Conservation (phyloP, 2,113 vertebrate species). For the Cervus canadensis region DNA sequence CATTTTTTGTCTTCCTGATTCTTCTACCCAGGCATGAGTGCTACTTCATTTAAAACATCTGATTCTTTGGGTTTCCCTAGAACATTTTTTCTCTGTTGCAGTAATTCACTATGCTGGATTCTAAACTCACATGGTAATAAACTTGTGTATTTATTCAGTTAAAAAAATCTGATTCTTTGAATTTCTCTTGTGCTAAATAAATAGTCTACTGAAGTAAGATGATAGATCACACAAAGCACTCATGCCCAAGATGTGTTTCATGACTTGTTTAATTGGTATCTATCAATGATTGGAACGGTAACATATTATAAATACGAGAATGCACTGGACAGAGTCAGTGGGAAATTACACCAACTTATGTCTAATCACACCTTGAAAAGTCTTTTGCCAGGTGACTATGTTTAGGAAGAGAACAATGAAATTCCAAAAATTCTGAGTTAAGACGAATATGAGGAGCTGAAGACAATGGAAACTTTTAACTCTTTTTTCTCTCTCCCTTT, state of each 20-base stretch:
- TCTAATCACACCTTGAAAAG: background rate
- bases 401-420: background rate
- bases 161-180: background rate
- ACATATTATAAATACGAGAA: background rate
- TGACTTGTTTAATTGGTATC: background rate
- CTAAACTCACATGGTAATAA: background rate
- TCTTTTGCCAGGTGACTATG: background rate
- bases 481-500: background rate
- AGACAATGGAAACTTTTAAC: background rate
- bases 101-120: background rate
- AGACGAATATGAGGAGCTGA: background rate
- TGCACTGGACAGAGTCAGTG: background rate
- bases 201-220: background rate
- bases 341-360: background rate
- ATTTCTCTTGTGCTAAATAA: background rate
- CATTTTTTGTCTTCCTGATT: background rate
- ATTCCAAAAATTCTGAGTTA: slow-evolving; percentile 11
- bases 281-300: background rate
- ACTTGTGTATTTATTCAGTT: background rate
- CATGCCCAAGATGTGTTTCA: background rate
- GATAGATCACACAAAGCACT: background rate
- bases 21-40: background rate
- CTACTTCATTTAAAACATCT: background rate
- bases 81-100: background rate
- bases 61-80: background rate